Conservation (phyloP, 2,797 vertebrate species). For the Stomatorhinus walkeri region DNA sequence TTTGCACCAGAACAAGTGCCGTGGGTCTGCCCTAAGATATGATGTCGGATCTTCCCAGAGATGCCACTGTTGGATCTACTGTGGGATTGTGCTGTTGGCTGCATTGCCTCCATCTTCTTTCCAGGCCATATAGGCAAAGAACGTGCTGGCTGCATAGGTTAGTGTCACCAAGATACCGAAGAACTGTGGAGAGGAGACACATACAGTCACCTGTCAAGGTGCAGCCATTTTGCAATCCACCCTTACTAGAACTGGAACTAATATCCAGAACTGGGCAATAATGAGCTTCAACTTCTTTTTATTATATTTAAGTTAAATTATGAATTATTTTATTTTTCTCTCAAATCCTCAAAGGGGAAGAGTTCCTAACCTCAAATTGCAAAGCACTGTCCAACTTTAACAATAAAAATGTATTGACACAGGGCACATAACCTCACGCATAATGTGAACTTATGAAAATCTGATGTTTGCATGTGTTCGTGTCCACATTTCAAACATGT, state of each 20-base stretch:
- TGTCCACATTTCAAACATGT: background rate
- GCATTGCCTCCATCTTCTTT: slow-evolving; percentile 67
- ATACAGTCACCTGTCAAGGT: background rate
- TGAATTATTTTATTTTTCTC: background rate
- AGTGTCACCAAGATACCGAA: slow-evolving; percentile 70
- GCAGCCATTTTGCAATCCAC: background rate
- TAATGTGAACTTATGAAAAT: background rate
- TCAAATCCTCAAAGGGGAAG: background rate
- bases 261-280: background rate
- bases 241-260: background rate
- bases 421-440: background rate
- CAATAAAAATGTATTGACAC: background rate
- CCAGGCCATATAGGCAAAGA: slow-evolving; percentile 79
- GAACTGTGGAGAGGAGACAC: slow-evolving; percentile 60
- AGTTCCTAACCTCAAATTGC: background rate
- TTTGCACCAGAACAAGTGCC: background rate
- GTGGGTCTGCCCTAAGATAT: slow-evolving; percentile 56
- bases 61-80: slow-evolving; percentile 66
- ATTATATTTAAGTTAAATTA: background rate
- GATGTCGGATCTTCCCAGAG: slow-evolving; percentile 59
- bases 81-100: slow-evolving; percentile 64
- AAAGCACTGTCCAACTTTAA: background rate
- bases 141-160: slow-evolving; percentile 65
- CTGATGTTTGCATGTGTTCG: background rate
- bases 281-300: background rate